Conservation (phyloP, 2,888 invertebrate genomes). For the Sthenelais limicola region DNA sequence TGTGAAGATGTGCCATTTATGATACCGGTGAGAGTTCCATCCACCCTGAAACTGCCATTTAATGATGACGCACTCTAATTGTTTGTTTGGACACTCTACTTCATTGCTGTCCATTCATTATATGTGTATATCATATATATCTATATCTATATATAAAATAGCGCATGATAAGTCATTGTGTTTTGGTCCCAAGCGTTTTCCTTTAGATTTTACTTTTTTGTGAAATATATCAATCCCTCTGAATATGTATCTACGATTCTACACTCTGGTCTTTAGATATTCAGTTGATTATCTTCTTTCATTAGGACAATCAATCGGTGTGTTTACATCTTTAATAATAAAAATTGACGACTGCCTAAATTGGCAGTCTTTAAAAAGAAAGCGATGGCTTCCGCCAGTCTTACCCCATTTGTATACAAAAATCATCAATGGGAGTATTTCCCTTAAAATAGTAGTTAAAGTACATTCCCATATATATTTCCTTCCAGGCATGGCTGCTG, state of each 20-base stretch:
- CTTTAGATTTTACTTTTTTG: constrained; percentile 3
- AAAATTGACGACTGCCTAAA: too few relatives aligned
- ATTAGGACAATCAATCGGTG: too few relatives aligned
- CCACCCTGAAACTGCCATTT: constrained; percentile 17
- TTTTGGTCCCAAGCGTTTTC: constrained; percentile 26
- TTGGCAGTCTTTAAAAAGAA: too few relatives aligned
- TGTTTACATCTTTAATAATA: too few relatives aligned
- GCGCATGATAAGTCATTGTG: constrained; percentile 29
- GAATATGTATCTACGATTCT: neutral
- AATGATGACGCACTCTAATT: constrained; percentile 5
- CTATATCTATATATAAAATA: constrained; percentile 24
- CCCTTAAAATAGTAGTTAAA: too few relatives aligned
- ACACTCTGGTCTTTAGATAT: too few relatives aligned
- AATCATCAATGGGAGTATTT: too few relatives aligned
- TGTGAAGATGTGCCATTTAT: constrained; percentile 36
- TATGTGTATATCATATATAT: constrained; percentile 23
- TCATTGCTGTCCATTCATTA: constrained; percentile 33
- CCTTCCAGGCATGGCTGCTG: too few relatives aligned
- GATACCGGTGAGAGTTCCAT: constrained; percentile 24
- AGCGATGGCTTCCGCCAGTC: too few relatives aligned
- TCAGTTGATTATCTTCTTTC: too few relatives aligned
- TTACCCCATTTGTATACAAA: too few relatives aligned
- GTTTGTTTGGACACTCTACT: constrained; percentile 33
- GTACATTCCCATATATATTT: too few relatives aligned
- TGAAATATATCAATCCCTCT: neutral